Conservation (phyloP, 2,888 invertebrate genomes). For the Plebejus argus region DNA sequence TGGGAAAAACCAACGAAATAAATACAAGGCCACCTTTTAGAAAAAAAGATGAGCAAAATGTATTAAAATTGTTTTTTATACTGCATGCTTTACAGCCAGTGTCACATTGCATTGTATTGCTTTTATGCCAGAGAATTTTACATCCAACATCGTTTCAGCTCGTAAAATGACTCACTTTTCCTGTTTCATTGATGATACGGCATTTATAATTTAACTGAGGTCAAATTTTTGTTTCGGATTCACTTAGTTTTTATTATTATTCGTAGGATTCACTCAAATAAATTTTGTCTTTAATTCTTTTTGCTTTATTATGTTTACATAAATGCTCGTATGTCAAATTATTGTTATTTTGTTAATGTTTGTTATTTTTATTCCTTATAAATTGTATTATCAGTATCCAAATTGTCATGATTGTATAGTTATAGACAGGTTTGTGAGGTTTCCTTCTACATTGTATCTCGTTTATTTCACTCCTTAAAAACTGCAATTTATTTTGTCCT, state of each 20-base stretch:
- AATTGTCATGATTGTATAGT: no score
- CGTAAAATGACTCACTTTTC: conserved; percentile 12
- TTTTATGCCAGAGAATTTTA: not conserved
- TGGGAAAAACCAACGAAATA: no score
- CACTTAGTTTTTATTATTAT: no score
- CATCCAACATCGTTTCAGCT: conserved; percentile 7
- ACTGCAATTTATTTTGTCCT: no score
- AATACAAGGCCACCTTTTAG: no score
- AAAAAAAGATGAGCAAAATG: no score
- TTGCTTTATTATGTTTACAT: not conserved
- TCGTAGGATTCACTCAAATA: not conserved
- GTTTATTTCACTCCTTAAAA: no score
- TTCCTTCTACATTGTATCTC: no score
- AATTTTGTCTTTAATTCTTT: not conserved
- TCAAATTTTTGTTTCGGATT: not conserved
- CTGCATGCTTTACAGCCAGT: not conserved
- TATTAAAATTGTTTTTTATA: not conserved
- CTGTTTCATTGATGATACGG: conserved; percentile 9
- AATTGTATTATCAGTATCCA: no score
- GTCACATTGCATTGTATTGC: conserved; percentile 7
- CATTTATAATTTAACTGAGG: conserved; percentile 1
- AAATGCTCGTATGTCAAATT: not conserved
- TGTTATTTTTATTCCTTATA: no score
- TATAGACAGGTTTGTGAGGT: no score
- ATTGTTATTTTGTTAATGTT: no score